These are phyloP conservation scores for Clarias fuscus DNA, from an alignment of 2,797 vertebrate species.

Conservation along the genomic window DNA sequence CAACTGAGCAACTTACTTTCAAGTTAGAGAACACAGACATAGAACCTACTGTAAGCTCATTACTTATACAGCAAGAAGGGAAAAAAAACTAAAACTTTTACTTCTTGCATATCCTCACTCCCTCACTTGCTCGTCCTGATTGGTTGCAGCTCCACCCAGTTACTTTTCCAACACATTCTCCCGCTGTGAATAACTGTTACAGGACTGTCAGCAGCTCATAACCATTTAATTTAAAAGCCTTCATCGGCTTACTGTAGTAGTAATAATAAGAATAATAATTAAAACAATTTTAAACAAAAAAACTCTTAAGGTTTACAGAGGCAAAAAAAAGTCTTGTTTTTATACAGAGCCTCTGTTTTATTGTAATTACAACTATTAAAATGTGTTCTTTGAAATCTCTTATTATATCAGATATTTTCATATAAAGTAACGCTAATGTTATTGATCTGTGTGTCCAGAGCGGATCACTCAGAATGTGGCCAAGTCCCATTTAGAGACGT, in stretches of 20 bases:
- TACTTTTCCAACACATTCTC: not conserved
- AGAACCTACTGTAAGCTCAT: no score
- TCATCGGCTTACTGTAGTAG: not conserved
- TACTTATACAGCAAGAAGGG: not conserved
- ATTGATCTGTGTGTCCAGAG: conserved; percentile 68
- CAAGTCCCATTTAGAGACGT: conserved; percentile 89
- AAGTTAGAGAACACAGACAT: not conserved
- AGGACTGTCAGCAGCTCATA: not conserved
- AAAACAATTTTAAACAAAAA: not conserved
- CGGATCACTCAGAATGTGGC: conserved; percentile 86
- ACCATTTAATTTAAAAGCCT: not conserved
- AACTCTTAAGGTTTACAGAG: not conserved
- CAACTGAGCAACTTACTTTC: not conserved
- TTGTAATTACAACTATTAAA: not conserved
- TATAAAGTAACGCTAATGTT: not conserved
- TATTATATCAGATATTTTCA: not conserved
- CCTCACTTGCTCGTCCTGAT: not conserved
- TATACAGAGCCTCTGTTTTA: not conserved
- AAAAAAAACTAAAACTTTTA: not conserved
- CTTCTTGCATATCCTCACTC: not conserved
- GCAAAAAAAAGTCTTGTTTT: not conserved
- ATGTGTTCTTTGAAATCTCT: not conserved
- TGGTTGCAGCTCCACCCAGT: not conserved
- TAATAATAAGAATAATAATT: not conserved
- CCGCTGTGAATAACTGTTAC: not conserved